Conservation (phyloP, 2,113 vertebrate genomes). For the Caranx ignobilis region DNA sequence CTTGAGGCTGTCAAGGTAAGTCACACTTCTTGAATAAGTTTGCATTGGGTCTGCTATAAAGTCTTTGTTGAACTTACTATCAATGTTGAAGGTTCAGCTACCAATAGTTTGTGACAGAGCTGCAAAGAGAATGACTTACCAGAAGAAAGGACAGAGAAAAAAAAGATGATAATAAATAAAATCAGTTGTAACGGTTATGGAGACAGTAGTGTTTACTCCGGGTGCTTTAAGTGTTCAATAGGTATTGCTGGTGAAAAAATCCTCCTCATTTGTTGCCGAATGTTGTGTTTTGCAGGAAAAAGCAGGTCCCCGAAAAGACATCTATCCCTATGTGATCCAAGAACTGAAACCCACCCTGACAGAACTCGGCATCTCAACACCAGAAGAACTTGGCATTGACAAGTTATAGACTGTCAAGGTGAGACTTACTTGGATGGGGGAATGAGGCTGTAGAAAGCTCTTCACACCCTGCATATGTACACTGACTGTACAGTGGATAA, state of each 20-base stretch:
- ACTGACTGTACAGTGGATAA: background rate
- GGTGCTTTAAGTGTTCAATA: background rate
- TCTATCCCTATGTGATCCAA: constrained; percentile 97
- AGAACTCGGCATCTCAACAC: constrained; percentile 97
- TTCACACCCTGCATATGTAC: background rate
- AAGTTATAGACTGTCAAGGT: constrained; percentile 84
- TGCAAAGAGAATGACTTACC: no score
- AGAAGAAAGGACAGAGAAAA: background rate
- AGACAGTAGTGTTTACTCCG: no score
- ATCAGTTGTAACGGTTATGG: no score
- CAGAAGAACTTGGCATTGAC: constrained; percentile 95
- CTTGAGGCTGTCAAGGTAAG: constrained; percentile 95
- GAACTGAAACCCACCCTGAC: constrained; percentile 94
- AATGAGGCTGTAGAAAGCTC: background rate
- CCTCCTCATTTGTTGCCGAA: background rate
- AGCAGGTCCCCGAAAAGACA: constrained; percentile 95
- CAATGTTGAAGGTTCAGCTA: background rate
- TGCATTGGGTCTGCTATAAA: background rate
- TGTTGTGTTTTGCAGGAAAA: constrained; percentile 87
- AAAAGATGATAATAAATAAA: no score
- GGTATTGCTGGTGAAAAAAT: background rate
- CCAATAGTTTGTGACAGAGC: no score
- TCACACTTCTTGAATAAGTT: background rate
- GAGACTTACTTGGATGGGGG: constrained; percentile 2
- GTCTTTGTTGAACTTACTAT: background rate